phyloP scores from a whole-genome alignment of 2,797 vertebrate genomes.

The Simalia tracyae region DNA sequence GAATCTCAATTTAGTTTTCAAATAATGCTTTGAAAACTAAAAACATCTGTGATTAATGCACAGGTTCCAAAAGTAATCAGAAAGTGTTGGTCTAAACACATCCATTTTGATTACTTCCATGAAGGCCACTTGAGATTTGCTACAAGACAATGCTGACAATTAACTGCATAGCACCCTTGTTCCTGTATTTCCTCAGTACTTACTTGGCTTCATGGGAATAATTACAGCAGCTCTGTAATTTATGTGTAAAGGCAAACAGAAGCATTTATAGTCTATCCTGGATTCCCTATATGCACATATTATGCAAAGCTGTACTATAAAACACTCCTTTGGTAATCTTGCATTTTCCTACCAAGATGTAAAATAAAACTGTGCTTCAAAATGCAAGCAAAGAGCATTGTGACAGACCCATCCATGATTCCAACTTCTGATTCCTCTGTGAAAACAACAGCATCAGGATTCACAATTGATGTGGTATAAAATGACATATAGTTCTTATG shows the following conservation, averaged over 20 bases:
- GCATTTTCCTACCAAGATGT: not conserved
- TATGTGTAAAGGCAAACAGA: conserved; percentile 19
- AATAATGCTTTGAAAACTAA: conserved; percentile 12
- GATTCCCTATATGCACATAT: not conserved
- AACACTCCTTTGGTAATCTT: conserved; percentile 21
- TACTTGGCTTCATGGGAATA: conserved; percentile 24
- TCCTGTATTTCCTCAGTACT: conserved; percentile 22
- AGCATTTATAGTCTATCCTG: not conserved
- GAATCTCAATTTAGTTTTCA: conserved; percentile 18
- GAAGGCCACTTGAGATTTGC: conserved; percentile 4
- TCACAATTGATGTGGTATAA: not conserved
- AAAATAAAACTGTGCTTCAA: conserved; percentile 4
- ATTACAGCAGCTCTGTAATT: not conserved
- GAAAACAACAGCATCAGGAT: not conserved
- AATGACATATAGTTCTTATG: not conserved
- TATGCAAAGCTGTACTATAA: not conserved
- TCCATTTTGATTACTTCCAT: conserved; percentile 8
- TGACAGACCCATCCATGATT: not conserved
- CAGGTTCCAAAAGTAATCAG: not conserved
- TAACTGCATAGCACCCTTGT: not conserved
- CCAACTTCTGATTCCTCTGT: not conserved
- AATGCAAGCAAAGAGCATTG: not conserved
- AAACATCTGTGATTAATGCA: not conserved
- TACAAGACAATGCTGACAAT: not conserved
- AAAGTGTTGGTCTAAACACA: not conserved